Percentiles rank a stretch among this genome's conserved stretches.
Evolutionary conservation across 2,888 invertebrate genomes (phyloP).

Genomic region (Flabesymbios commensalis): DNA sequence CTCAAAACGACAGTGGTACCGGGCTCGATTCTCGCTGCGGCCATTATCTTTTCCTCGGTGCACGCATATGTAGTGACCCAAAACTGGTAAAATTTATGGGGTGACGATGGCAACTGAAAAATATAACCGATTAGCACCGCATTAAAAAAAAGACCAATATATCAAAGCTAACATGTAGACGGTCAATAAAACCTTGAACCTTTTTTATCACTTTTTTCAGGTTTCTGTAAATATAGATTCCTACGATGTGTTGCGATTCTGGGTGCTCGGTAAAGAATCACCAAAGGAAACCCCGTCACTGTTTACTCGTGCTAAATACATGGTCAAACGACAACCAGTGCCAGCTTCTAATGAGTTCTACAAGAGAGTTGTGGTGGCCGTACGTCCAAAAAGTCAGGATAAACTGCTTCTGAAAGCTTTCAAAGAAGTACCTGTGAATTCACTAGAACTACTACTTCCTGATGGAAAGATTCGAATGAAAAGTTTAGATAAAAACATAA

Average conservation of each 20-base stretch:
- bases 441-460: conserved; percentile 54
- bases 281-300: conserved; percentile 32
- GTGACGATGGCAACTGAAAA: too few species aligned
- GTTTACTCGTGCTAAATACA: conserved; percentile 24
- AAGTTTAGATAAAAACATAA: conserved; percentile 43
- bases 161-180: too few species aligned
- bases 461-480: conserved; percentile 52
- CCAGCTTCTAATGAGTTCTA: conserved; percentile 43
- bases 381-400: conserved; percentile 54
- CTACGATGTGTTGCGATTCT: conserved; percentile 56
- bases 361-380: conserved; percentile 57
- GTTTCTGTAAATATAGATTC: conserved; percentile 51
- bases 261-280: conserved; percentile 55
- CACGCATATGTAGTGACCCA: too few species aligned
- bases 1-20: too few species aligned
- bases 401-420: conserved; percentile 59
- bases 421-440: conserved; percentile 55
- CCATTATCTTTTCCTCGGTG: too few species aligned
- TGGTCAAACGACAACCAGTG: conserved; percentile 12
- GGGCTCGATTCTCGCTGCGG: too few species aligned
- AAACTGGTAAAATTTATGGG: too few species aligned
- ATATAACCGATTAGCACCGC: too few species aligned
- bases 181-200: too few species aligned
- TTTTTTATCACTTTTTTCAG: too few species aligned
- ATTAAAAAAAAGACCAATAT: too few species aligned